These are phyloP conservation scores for Psylliodes chrysocephalus DNA, from an alignment of 2,888 invertebrate species.

Conservation along the genomic window DNA sequence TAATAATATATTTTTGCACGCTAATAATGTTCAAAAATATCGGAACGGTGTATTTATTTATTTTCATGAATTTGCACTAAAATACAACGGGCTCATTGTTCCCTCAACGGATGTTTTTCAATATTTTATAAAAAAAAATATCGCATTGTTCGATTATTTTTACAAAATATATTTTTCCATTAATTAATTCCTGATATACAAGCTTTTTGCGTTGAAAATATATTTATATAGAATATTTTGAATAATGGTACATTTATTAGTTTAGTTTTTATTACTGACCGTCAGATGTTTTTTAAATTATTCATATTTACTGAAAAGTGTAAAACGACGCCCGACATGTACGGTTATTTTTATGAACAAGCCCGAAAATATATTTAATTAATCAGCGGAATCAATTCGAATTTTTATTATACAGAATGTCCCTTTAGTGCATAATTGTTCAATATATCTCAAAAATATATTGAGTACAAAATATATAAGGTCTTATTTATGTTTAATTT, in stretches of 20 bases:
- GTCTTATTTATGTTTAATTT: no score
- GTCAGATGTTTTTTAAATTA: background rate
- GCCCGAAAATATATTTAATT: no score
- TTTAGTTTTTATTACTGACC: background rate
- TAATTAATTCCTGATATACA: conserved; percentile 30
- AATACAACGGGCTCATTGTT: conserved; percentile 25
- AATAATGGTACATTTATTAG: conserved; percentile 2
- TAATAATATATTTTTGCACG: conserved; percentile 47
- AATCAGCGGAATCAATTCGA: no score
- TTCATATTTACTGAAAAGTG: background rate
- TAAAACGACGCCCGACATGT: background rate
- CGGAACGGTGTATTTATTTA: conserved; percentile 32
- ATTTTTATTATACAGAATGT: no score
- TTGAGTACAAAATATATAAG: no score
- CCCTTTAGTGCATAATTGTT: no score
- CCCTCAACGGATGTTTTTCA: conserved; percentile 32
- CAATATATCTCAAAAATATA: no score
- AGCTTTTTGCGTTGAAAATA: conserved; percentile 3
- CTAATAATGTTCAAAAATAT: conserved; percentile 34
- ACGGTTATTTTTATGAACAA: background rate
- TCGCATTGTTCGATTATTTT: conserved; percentile 25
- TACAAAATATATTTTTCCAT: conserved; percentile 33
- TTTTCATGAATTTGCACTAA: conserved; percentile 32
- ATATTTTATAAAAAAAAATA: conserved; percentile 34
- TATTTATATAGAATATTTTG: conserved; percentile 27